Evolutionary conservation across 2,113 vertebrate genomes (phyloP).

Genomic region (Meles meles): DNA sequence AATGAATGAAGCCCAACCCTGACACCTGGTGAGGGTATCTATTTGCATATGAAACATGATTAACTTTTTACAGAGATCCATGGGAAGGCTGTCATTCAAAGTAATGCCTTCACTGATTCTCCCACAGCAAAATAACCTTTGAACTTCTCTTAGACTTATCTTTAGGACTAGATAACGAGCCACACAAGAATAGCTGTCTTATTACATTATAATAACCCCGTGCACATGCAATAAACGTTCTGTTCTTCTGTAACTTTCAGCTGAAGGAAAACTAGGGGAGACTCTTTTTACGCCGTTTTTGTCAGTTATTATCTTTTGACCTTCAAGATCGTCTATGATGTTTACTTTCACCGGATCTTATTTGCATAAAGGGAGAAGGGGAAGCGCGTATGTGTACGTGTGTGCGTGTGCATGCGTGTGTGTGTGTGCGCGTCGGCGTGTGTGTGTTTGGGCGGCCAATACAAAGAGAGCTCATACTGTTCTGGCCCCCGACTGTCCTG

Average conservation of each 20-base stretch:
- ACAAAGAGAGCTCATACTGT: background rate
- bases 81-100: constrained; percentile 66
- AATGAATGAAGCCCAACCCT: background rate
- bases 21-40: background rate
- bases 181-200: constrained; percentile 56
- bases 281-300: background rate
- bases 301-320: background rate
- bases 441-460: background rate
- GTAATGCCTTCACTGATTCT: constrained; percentile 28
- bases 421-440: background rate
- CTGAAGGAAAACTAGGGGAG: background rate
- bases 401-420: too few relatives aligned
- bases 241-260: background rate
- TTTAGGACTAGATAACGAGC: constrained; percentile 65
- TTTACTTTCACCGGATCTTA: background rate
- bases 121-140: constrained; percentile 58
- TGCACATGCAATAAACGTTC: background rate
- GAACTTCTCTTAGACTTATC: constrained; percentile 67
- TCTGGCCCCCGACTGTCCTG: too few relatives aligned
- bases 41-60: constrained; percentile 58
- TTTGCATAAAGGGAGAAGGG: background rate
- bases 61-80: constrained; percentile 54
- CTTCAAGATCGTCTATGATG: background rate
- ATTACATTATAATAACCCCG: constrained; percentile 13
- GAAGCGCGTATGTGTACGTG: rapidly evolving